Evolutionary conservation across 1,140 invertebrate genomes (phyloP), one percentile per base, ranked within the genome.

Genomic region (Phymorhynchus buccinoides): DNA sequence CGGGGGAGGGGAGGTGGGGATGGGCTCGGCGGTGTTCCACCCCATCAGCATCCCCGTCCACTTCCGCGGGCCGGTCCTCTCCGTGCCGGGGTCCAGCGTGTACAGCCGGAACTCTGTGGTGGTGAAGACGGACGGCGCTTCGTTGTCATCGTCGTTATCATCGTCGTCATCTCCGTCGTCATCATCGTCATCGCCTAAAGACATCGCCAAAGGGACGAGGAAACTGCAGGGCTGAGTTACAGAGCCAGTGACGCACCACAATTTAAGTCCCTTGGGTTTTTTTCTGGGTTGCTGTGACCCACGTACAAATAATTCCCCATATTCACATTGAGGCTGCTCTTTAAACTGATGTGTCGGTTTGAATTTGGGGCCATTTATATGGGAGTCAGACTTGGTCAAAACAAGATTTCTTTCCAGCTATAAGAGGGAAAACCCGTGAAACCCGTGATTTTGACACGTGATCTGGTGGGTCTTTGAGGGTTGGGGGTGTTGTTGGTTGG

Each of bases 11-110:
- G 44, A 86, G 80, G 52, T 71, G 12, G 88, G 89, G 14, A 41
- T 87, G 52, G 78, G 95, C 3, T 94, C 95, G 16, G 94, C 95
- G 7, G 95, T 97, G 14, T 94, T 98, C 30, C 97, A 98, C 94
- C 97, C 97, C 3, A 96, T 98, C 80, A 91, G 89, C 80, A 91
- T 92, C 84, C 91, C 90, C 7, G 91, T 92, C 1, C 91, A 90
- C 78, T 91, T 92, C 80, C 80, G 86, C 35, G 88, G 90, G 0
- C 90, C 90, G 14, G 87, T 88, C 52, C 84, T 91, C 73, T 88
- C 89, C 12, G 86, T 91, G 78, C 87, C 84, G 22, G n/a, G 68
- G 12, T 71, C 68, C 68, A 71, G 68, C 35, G 30, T 71, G 14
- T 35, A 32, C 68, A 71, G 56, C 56, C 56, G n/a, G 56, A 62